Conservation (phyloP, 2,888 invertebrate genomes). For the Andrena chrysosceles region DNA sequence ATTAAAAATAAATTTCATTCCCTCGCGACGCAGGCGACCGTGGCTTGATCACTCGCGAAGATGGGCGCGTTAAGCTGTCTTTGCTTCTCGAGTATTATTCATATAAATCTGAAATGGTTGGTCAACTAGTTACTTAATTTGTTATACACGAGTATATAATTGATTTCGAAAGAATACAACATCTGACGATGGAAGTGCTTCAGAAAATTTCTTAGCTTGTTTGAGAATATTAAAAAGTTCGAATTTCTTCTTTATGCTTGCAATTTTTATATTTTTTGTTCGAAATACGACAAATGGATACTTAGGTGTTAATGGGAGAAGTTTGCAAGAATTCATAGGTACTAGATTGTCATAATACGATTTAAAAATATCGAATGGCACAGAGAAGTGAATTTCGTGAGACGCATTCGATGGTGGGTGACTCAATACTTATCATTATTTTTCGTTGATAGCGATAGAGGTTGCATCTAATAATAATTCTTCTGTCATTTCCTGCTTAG, state of each 20-base stretch:
- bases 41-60: background rate
- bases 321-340: background rate
- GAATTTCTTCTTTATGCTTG: background rate
- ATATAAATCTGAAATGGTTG: background rate
- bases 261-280: background rate
- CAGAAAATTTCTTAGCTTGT: background rate
- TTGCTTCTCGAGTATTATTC: background rate
- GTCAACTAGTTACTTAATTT: background rate
- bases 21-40: constrained; percentile 13
- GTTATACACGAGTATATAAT: background rate
- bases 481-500: constrained; percentile 10
- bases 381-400: background rate
- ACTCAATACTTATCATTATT: constrained; percentile 8
- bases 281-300: background rate
- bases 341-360: background rate
- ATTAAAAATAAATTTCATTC: constrained; percentile 79
- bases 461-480: constrained; percentile 29
- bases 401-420: background rate
- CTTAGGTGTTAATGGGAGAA: background rate
- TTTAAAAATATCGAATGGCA: background rate
- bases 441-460: background rate
- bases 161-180: background rate
- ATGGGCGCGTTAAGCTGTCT: background rate
- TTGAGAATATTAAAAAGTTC: background rate
- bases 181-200: background rate